Evolutionary conservation across 2,113 vertebrate species (phyloP).

Genomic region (Xenus cinereus): DNA sequence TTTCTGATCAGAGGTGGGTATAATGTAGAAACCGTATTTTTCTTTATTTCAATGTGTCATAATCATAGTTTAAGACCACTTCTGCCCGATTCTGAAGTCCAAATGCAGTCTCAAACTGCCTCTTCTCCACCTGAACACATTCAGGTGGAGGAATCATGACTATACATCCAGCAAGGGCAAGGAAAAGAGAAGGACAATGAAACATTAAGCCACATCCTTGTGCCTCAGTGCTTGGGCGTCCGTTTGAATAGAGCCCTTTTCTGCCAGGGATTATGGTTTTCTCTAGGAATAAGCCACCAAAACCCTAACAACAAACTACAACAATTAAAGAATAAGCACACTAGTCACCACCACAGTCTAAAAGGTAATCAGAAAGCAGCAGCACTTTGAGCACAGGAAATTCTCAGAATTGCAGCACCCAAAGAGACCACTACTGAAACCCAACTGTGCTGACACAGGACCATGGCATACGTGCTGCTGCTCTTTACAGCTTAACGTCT

Average conservation of each 20-base stretch:
- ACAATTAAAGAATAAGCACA: background rate
- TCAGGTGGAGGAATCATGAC: background rate
- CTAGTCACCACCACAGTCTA: fast-evolving
- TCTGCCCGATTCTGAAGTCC: background rate
- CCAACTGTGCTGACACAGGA: background rate
- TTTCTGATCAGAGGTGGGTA: background rate
- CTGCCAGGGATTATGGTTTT: background rate
- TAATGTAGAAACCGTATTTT: background rate
- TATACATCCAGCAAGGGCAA: background rate
- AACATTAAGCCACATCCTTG: background rate
- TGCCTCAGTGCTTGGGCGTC: background rate
- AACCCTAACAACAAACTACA: background rate
- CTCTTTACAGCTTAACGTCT: background rate
- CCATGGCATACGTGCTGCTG: background rate
- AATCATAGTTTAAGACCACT: background rate
- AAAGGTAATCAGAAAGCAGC: background rate
- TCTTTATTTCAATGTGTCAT: background rate
- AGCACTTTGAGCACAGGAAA: background rate
- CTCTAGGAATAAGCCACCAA: background rate
- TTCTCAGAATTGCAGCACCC: background rate
- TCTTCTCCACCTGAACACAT: background rate
- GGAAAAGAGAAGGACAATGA: background rate
- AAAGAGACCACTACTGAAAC: background rate
- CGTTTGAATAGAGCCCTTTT: background rate
- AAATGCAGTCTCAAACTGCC: background rate